Base-by-base conservation (phyloP, 2,113 vertebrate species). In the Pelobates fuscus region DNA sequence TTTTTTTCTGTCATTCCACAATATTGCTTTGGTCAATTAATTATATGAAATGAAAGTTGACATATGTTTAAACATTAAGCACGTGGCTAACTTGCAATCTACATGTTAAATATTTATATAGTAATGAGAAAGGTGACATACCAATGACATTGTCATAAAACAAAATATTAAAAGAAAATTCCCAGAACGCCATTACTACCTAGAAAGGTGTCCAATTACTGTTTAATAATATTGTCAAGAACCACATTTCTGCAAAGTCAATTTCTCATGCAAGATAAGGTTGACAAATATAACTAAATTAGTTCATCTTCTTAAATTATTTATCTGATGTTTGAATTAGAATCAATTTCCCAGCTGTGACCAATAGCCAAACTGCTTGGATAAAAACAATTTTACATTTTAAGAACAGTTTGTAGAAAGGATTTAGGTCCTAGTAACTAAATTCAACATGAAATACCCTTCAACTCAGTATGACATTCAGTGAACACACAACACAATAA, bases 321-420 rank as follows among this genome's bases (percentile, higher is more conserved):
- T 88, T 79, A 88, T 83, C 71, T 77, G 82, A 80, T 81, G 81
- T 80, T 80, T 82, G 82, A 58, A 32, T 81, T 82, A 69, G 77
- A 82, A 83, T 49, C 62, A 80, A 15, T 82, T 74, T 0, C 63
- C 55, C 69, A 65, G 77, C 79, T 78, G 78, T 1, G 82, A 77
- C 76, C 21, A 64, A 81, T 83, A 79, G 77, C 84, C 82, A 81
- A 77, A 84, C 43, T 57, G 76, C 75, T 78, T 81, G 83, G 81
- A 82, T 81, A 52, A 76, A 81, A 77, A 41, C 73, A 46, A 75
- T 85, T 79, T 80, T 84, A 82, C 83, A 85, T 85, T 86, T 81
- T 70, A 54, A 82, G 82, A 81, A 76, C 63, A 63, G 67, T 83
- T 82, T 70, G 29, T 57, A 78, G 46, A 82, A 82, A 71, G 67